Percentiles rank a stretch among this genome's conserved stretches.
phyloP scores from a whole-genome alignment of 1,140 invertebrate species.

The Eciton burchellii region DNA sequence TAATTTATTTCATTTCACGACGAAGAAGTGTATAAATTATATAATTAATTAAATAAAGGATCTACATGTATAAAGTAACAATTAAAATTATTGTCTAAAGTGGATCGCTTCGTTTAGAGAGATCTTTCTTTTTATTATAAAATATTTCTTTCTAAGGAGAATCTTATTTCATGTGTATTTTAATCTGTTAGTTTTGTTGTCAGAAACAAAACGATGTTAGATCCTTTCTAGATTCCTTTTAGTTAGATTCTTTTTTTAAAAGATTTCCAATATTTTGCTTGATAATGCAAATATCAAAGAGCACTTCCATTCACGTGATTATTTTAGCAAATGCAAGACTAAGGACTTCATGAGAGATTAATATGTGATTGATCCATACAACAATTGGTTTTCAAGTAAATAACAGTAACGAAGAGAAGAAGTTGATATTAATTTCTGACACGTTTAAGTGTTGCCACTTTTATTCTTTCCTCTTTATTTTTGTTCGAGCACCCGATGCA shows the following conservation, averaged over 20 bases:
- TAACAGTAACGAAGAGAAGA: background rate
- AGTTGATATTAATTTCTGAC: background rate
- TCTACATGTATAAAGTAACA: background rate
- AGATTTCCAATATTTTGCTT: background rate
- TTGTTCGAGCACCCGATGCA: background rate
- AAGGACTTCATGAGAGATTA: background rate
- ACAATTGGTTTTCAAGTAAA: background rate
- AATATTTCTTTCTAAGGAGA: no score
- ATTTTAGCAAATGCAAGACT: background rate
- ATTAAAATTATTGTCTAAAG: background rate
- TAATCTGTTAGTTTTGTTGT: background rate
- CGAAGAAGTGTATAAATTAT: no score
- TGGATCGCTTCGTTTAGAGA: no score
- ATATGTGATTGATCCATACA: background rate
- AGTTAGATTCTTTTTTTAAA: background rate
- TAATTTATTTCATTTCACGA: constrained; percentile 3
- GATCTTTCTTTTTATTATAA: no score
- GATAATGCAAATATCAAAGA: background rate
- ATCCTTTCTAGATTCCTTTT: background rate
- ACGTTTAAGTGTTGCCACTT: background rate
- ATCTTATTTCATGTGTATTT: no score
- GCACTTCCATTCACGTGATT: background rate
- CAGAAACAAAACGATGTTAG: background rate
- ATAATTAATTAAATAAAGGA: background rate
- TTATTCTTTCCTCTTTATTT: constrained; percentile 23